These are phyloP conservation scores for Nipponia nippon DNA, from an alignment of 2,113 vertebrate genomes.

Conservation along the genomic window DNA sequence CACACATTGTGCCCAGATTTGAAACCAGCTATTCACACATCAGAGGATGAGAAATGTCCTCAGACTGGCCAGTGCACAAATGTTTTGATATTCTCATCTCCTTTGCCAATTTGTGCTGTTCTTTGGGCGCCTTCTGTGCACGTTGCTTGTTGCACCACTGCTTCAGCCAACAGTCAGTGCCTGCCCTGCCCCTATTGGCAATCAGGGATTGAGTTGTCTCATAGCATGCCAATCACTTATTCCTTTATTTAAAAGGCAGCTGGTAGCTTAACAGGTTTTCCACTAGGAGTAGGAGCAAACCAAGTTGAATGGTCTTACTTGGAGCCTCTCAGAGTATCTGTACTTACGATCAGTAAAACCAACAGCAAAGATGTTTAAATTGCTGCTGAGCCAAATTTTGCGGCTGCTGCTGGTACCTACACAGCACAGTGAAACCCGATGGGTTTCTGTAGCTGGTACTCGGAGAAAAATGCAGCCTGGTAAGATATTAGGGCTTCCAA, in stretches of 20 bases:
- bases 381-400: background rate
- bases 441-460: background rate
- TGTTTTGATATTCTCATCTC: background rate
- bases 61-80: background rate
- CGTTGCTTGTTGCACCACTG: accelerated
- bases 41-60: background rate
- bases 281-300: background rate
- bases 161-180: background rate
- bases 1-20: background rate
- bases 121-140: background rate
- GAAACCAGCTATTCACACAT: background rate
- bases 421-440: background rate
- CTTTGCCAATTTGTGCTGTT: background rate
- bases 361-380: background rate
- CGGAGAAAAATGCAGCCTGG: background rate
- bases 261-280: background rate
- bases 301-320: background rate
- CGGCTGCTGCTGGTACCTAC: background rate
- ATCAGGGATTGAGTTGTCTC: background rate
- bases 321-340: background rate
- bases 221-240: background rate
- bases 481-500: background rate
- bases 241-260: background rate
- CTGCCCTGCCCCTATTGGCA: background rate
- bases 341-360: background rate